phyloP scores from a whole-genome alignment of 2,113 vertebrate species.

The Lycaon pictus region DNA sequence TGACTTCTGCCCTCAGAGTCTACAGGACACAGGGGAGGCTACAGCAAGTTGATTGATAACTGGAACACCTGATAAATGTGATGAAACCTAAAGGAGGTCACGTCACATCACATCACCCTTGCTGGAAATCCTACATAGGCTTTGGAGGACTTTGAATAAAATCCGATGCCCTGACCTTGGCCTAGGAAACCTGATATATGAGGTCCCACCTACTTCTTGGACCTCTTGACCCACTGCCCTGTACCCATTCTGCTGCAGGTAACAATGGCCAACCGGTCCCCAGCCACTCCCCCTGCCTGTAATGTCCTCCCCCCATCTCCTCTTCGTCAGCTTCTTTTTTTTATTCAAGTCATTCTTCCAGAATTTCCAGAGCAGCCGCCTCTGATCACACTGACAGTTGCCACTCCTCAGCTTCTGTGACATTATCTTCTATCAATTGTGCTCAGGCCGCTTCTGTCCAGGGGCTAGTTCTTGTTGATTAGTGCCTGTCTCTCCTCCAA shows the following conservation, averaged over 20 bases:
- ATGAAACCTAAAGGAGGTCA: neutral
- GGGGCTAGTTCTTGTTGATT: neutral
- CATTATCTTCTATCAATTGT: neutral
- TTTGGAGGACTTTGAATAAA: neutral
- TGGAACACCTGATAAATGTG: neutral
- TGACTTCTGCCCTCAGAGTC: neutral
- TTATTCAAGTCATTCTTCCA: neutral
- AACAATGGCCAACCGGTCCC: neutral
- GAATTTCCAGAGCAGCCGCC: neutral
- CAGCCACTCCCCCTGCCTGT: neutral
- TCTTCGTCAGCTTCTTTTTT: neutral
- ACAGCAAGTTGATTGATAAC: neutral
- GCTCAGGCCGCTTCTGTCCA: neutral
- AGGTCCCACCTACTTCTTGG: neutral
- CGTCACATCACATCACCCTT: rapidly evolving
- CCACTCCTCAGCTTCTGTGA: neutral
- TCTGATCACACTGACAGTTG: neutral
- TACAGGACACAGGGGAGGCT: neutral
- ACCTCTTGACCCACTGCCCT: neutral
- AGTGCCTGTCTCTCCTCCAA: neutral
- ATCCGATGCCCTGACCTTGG: neutral
- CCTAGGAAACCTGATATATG: neutral
- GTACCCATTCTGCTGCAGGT: neutral
- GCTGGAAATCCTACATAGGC: neutral
- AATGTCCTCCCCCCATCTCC: neutral